Evolutionary conservation across 2,113 vertebrate genomes (phyloP).

Genomic region (Tragelaphus imberbis): DNA sequence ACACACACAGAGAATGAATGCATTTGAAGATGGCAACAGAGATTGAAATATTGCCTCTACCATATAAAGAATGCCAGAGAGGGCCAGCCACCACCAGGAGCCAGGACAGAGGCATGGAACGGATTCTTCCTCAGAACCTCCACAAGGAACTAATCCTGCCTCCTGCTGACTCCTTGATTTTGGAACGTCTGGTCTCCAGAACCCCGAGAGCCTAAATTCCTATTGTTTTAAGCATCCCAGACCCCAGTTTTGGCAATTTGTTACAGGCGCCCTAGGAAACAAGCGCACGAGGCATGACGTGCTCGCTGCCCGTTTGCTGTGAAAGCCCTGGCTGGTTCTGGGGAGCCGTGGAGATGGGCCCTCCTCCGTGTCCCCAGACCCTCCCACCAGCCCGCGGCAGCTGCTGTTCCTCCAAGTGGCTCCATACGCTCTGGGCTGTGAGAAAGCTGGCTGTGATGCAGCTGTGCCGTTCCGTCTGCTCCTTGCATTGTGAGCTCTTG

Average conservation of each 20-base stretch:
- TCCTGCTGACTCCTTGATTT: not conserved
- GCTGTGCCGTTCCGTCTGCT: not conserved
- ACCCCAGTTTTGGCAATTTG: not conserved
- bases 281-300: rapidly evolving
- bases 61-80: too few relatives aligned
- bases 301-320: not conserved
- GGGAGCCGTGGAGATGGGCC: not conserved
- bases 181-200: not conserved
- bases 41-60: not conserved
- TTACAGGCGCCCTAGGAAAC: not conserved
- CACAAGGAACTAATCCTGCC: not conserved
- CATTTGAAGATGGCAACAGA: not conserved
- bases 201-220: not conserved
- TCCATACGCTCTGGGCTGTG: not conserved
- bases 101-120: rapidly evolving
- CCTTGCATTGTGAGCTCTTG: not conserved
- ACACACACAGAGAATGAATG: not conserved
- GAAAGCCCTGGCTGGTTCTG: not conserved
- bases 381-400: not conserved
- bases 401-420: not conserved
- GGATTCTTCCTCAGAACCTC: not conserved
- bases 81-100: not conserved
- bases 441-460: not conserved
- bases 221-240: not conserved
- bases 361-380: not conserved